These are phyloP conservation scores for Bolborhynchus lineola DNA, from an alignment of 2,113 vertebrate species.

Conservation along the genomic window DNA sequence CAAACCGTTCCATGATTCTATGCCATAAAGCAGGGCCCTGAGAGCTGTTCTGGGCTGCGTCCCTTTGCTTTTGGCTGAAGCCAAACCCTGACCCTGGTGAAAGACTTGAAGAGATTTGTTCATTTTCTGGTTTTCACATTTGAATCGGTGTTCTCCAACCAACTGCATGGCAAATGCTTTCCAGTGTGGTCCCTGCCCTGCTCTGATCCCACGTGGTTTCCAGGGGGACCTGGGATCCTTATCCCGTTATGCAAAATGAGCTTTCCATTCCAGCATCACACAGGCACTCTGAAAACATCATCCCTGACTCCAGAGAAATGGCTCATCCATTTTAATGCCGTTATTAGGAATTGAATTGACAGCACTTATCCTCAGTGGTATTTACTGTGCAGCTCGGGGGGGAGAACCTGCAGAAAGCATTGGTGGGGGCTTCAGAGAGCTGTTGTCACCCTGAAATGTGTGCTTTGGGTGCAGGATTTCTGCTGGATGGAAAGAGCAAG, in stretches of 20 bases:
- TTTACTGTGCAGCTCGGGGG: background rate
- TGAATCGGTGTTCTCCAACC: background rate
- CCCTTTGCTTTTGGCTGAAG: background rate
- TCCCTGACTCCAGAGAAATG: background rate
- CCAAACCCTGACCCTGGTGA: background rate
- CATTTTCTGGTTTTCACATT: background rate
- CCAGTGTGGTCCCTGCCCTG: background rate
- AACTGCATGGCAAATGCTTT: background rate
- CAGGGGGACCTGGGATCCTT: background rate
- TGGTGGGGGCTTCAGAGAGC: background rate
- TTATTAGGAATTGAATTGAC: conserved; percentile 25
- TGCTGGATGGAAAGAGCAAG: background rate
- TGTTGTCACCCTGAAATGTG: background rate
- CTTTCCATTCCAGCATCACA: background rate
- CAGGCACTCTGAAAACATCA: conserved; percentile 22
- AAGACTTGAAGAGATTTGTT: background rate
- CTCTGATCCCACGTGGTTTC: conserved; percentile 1
- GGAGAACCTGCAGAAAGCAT: background rate
- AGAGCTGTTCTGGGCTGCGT: background rate
- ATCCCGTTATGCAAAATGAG: background rate
- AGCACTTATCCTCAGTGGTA: background rate
- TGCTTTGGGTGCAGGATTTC: background rate
- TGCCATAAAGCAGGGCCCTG: background rate
- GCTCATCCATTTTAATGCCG: conserved; percentile 7
- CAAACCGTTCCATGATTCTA: background rate